Conservation (phyloP, 2,888 invertebrate genomes). For the Alloplasta piceator region DNA sequence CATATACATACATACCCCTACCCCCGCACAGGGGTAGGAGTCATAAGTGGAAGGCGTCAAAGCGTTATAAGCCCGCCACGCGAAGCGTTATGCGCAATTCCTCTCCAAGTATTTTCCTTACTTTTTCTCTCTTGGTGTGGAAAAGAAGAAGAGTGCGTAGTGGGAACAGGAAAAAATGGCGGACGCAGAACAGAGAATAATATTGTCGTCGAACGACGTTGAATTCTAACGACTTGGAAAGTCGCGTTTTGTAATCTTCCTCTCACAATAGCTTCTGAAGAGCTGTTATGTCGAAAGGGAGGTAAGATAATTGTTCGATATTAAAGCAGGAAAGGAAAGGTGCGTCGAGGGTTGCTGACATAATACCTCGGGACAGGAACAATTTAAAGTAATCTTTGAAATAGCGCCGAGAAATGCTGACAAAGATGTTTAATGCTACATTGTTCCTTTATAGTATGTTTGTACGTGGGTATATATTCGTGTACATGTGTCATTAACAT, state of each 20-base stretch:
- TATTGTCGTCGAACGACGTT: constrained; percentile 14
- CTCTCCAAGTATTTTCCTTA: constrained; percentile 13
- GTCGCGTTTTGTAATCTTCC: neutral
- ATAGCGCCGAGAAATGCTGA: constrained; percentile 11
- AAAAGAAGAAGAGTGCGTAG: neutral
- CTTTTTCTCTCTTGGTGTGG: constrained; percentile 3
- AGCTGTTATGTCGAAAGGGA: constrained; percentile 17
- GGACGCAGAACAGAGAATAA: constrained; percentile 11
- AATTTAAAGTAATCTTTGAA: constrained; percentile 71
- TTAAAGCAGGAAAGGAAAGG: constrained; percentile 8
- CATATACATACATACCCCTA: too few relatives aligned
- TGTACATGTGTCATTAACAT: neutral
- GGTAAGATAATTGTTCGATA: constrained; percentile 31
- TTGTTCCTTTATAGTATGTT: neutral
- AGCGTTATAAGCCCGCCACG: constrained; percentile 26
- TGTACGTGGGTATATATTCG: neutral
- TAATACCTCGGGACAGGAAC: constrained; percentile 66
- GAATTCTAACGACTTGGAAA: constrained; percentile 14
- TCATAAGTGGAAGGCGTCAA: constrained; percentile 19
- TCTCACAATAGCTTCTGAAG: constrained; percentile 20
- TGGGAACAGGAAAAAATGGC: neutral
- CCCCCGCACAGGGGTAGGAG: neutral
- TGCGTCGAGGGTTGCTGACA: constrained; percentile 72
- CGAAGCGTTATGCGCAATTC: constrained; percentile 17
- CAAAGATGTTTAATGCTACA: constrained; percentile 29